These are phyloP conservation scores for Pyrrhosoma nymphula DNA, from an alignment of 2,888 invertebrate species.

Conservation along the genomic window DNA sequence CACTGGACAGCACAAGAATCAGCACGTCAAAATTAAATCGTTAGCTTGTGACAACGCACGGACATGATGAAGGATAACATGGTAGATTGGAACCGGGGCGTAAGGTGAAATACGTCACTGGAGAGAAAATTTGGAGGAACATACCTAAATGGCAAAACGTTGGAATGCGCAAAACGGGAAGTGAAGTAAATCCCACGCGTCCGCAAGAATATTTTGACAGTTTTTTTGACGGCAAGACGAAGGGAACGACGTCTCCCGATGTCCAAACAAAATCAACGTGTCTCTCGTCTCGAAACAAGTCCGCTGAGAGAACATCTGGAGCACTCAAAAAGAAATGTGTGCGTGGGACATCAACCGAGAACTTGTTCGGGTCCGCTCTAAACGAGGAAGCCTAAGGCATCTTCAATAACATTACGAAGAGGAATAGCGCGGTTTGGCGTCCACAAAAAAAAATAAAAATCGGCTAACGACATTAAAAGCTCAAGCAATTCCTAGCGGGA, in stretches of 20 bases:
- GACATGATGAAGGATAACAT: neutral
- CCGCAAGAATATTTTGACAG: neutral
- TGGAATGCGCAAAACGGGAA: too few relatives aligned
- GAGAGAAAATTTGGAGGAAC: neutral
- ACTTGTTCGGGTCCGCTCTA: neutral
- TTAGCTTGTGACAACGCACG: neutral
- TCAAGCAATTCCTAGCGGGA: neutral
- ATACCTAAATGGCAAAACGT: neutral
- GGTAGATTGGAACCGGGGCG: neutral
- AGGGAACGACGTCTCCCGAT: neutral
- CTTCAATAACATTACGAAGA: too few relatives aligned
- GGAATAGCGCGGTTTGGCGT: neutral
- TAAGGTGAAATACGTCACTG: neutral
- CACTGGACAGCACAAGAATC: too few relatives aligned
- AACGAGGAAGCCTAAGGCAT: too few relatives aligned
- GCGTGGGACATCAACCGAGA: neutral
- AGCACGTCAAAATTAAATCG: neutral
- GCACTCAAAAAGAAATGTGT: neutral
- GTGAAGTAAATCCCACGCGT: too few relatives aligned
- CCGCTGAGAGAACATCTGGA: neutral
- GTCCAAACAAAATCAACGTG: too few relatives aligned
- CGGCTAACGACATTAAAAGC: neutral
- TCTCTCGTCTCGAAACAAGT: neutral
- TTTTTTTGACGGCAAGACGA: neutral
- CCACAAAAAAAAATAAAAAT: neutral